These are phyloP conservation scores for Aleiodes alternator DNA, from an alignment of 2,888 invertebrate species.

Conservation along the genomic window DNA sequence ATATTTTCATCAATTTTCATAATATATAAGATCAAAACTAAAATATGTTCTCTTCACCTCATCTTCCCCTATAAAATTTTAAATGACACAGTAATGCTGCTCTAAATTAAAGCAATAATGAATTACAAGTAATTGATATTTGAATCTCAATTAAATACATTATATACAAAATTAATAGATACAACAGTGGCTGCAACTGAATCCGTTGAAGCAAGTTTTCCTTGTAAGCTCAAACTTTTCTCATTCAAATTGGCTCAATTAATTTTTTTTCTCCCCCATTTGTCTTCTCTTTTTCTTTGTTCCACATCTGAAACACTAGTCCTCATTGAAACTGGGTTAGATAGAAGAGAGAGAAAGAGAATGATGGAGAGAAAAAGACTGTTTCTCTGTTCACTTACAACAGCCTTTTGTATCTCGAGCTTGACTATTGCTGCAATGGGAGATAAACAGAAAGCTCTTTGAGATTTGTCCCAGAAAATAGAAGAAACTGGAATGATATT, in stretches of 20 bases:
- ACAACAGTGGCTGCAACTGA: slow-evolving; percentile 1
- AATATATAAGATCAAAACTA: no score
- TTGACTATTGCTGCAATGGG: slow-evolving; percentile 16
- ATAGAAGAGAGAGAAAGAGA: not conserved
- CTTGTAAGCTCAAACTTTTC: slow-evolving; percentile 8
- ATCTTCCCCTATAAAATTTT: no score
- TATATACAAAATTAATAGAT: not conserved
- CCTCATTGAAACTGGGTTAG: slow-evolving; percentile 21
- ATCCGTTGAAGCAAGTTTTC: not conserved
- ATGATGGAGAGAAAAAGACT: not conserved
- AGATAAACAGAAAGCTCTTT: slow-evolving; percentile 33
- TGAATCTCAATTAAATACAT: not conserved
- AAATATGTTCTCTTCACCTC: no score
- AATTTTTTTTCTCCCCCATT: not conserved
- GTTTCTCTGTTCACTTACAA: slow-evolving; percentile 15
- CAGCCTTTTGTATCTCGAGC: slow-evolving; percentile 1
- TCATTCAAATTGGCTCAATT: slow-evolving; percentile 8
- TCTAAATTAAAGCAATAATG: not conserved
- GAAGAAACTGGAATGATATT: not conserved
- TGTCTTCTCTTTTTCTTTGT: not conserved
- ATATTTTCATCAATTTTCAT: no score
- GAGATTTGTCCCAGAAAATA: slow-evolving; percentile 17
- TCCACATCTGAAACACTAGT: slow-evolving; percentile 14
- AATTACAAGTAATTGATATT: not conserved
- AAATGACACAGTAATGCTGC: not conserved